Evolutionary conservation across 2,113 vertebrate genomes (phyloP).

Genomic region (Macaca mulatta): DNA sequence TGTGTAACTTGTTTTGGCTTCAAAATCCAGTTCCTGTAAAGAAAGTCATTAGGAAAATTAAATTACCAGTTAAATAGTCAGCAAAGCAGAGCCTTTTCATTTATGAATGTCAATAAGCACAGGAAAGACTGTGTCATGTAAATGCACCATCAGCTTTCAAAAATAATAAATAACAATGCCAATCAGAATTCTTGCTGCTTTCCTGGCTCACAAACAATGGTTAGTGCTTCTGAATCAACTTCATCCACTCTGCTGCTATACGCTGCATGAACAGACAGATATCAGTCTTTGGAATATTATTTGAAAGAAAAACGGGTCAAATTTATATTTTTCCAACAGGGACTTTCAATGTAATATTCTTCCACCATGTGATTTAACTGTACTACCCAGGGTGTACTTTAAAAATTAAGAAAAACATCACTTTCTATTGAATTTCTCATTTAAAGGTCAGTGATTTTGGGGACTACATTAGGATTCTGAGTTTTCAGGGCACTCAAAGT

Average conservation of each 20-base stretch:
- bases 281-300: not conserved
- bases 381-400: not conserved
- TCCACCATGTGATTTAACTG: not conserved
- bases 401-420: not conserved
- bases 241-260: not conserved
- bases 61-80: conserved; percentile 37
- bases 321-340: not conserved
- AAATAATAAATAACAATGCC: conserved; percentile 2
- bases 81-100: not conserved
- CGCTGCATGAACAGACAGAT: rapidly evolving
- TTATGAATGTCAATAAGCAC: not conserved
- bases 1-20: conserved; percentile 92
- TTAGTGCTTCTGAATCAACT: not conserved
- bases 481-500: not conserved
- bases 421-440: not conserved
- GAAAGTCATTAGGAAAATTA: conserved; percentile 68
- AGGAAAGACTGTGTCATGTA: not conserved
- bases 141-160: conserved; percentile 11
- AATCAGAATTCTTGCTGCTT: not conserved
- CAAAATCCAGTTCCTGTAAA: conserved; percentile 93
- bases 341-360: not conserved
- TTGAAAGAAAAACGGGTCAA: not conserved
- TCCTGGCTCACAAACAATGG: not conserved
- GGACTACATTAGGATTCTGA: not conserved
- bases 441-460: not conserved